Percentiles rank a stretch among this genome's conserved stretches.
Conservation (phyloP, 92 coral and sea anemone genomes). For the Epizoanthus fatuus region DNA sequence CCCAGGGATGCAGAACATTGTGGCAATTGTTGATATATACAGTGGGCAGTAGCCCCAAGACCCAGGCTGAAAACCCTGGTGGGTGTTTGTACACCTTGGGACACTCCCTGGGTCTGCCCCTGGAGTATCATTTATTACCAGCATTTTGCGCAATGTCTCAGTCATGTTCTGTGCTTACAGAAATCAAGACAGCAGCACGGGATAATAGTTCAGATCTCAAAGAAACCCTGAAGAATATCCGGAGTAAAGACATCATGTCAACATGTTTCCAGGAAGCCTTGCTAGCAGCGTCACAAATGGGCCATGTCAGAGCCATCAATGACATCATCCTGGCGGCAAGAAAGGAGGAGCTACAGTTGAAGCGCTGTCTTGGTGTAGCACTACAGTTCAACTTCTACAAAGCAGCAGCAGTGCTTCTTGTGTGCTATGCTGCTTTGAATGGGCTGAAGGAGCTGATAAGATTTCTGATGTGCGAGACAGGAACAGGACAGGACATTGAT, state of each 20-base stretch:
- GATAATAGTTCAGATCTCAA: conserved; percentile 74
- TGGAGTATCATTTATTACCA: too few relatives aligned
- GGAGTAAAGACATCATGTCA: conserved; percentile 63
- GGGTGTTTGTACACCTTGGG: not conserved
- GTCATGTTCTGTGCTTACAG: conserved; percentile 44
- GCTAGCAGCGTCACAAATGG: conserved; percentile 82
- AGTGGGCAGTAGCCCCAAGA: too few relatives aligned
- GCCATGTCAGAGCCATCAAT: conserved; percentile 84
- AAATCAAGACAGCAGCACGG: conserved; percentile 87
- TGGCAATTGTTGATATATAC: too few relatives aligned
- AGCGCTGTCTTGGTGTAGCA: conserved; percentile 74
- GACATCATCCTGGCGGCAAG: conserved; percentile 83
- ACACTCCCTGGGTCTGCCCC: not conserved
- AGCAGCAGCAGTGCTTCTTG: conserved; percentile 83
- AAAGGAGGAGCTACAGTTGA: conserved; percentile 65
- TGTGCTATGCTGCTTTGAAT: conserved; percentile 86
- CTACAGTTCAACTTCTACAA: conserved; percentile 64
- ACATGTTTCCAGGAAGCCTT: conserved; percentile 91
- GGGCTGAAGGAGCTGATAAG: conserved; percentile 70
- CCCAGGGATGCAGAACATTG: too few relatives aligned
- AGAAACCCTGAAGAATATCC: conserved; percentile 68
- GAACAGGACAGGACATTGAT: conserved; percentile 48
- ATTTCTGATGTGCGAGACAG: conserved; percentile 65
- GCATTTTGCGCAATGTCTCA: too few relatives aligned
- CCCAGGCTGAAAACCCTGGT: too few relatives aligned